These are phyloP conservation scores for Drosophila greeni DNA, from an alignment of 2,888 invertebrate species.

Conservation along the genomic window DNA sequence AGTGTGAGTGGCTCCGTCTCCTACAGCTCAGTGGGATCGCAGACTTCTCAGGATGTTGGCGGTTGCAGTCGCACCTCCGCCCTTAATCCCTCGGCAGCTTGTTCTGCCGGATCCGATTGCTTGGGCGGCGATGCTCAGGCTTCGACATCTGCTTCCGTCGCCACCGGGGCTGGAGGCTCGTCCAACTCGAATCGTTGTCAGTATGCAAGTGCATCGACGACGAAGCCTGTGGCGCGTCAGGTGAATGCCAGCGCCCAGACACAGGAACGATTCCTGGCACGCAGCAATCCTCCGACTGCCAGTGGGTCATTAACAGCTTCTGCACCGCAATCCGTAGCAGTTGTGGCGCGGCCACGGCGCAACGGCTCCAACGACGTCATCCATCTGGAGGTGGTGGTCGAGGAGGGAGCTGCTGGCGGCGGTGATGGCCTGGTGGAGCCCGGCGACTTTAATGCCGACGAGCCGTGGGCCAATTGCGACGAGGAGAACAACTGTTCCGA, in stretches of 20 bases:
- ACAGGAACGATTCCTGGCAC: slow-evolving; percentile 71
- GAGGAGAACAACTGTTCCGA: slow-evolving; percentile 78
- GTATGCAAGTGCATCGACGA: slow-evolving; percentile 65
- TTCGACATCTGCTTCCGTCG: slow-evolving; percentile 74
- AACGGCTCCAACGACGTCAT: slow-evolving; percentile 47
- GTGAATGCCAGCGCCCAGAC: slow-evolving; percentile 77
- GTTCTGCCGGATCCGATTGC: slow-evolving; percentile 30
- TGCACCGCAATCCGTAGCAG: slow-evolving; percentile 3
- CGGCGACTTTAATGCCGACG: slow-evolving; percentile 67
- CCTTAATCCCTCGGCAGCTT: slow-evolving; percentile 21
- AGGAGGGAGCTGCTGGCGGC: slow-evolving; percentile 42
- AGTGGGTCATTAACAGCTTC: slow-evolving; percentile 1
- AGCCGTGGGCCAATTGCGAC: slow-evolving; percentile 78
- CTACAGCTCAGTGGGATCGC: slow-evolving; percentile 58
- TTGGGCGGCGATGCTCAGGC: slow-evolving; percentile 72
- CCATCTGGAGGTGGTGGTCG: slow-evolving; percentile 58
- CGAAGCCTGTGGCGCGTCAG: slow-evolving; percentile 64
- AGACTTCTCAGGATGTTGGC: slow-evolving; percentile 57
- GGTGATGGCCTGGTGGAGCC: slow-evolving; percentile 47
- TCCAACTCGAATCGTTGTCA: slow-evolving; percentile 71
- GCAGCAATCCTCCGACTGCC: slow-evolving; percentile 33
- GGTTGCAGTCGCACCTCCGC: slow-evolving; percentile 75
- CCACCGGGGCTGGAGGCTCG: slow-evolving; percentile 31
- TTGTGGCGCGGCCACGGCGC: slow-evolving; percentile 38
- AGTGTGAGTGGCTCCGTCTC: slow-evolving; percentile 32